These are phyloP conservation scores for Barnardius zonarius DNA, from an alignment of 2,113 vertebrate species.

Conservation along the genomic window DNA sequence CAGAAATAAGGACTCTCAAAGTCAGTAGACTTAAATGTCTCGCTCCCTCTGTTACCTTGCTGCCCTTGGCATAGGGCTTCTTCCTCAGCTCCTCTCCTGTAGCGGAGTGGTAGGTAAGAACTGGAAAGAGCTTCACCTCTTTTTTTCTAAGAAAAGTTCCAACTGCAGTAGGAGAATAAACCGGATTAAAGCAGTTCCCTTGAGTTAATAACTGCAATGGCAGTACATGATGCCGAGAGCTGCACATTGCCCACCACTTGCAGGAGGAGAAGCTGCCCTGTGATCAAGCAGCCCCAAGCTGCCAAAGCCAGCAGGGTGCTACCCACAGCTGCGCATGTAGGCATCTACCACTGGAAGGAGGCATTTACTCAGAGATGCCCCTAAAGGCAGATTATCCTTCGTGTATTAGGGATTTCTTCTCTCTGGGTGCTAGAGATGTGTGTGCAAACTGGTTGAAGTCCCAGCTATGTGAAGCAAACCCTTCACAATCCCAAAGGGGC, in stretches of 20 bases:
- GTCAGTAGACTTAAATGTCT: background rate
- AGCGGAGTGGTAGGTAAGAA: background rate
- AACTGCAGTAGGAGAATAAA: background rate
- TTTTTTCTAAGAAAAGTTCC: background rate
- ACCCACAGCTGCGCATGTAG: background rate
- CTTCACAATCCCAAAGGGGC: background rate
- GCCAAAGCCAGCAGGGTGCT: background rate
- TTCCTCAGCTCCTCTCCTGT: background rate
- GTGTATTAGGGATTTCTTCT: background rate
- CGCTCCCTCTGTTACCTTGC: background rate
- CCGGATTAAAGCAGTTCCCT: background rate
- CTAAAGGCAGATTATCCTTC: background rate
- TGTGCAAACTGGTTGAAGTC: background rate
- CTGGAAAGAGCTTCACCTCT: background rate
- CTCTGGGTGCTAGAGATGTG: background rate
- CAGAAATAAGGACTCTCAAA: background rate
- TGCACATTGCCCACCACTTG: fast-evolving
- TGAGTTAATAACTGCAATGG: background rate
- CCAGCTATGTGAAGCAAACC: background rate
- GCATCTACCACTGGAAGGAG: background rate
- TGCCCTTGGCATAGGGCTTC: background rate
- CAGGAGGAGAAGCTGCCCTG: background rate
- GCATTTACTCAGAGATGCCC: background rate
- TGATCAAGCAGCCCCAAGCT: background rate
- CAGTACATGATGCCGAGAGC: background rate